Base-by-base conservation (phyloP, 1,140 invertebrate genomes). In the Venustaconcha ellipsiformis region DNA sequence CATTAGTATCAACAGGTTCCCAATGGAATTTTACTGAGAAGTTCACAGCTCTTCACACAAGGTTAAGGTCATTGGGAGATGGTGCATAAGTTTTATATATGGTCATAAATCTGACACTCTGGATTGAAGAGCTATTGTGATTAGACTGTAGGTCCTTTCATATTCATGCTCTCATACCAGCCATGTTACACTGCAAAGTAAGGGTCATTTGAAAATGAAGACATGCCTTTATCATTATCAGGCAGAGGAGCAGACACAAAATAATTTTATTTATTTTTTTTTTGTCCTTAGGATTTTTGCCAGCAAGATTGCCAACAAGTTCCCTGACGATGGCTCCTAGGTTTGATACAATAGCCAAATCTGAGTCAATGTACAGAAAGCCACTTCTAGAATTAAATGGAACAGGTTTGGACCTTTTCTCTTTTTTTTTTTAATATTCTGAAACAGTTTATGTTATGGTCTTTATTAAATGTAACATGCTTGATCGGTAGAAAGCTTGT, bases 271-370 rank as follows among this genome's bases (percentile, higher is more conserved):
- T 72, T 5, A 4, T 64, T 64, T 68, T 4, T 18, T 65, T 70
- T 65, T 77, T 15, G 76, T 75, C 77, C 84, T 64, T 82, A 93
- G 95, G 95, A 72, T 97, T 94, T 84, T 92, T 96, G 87, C 97
- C 97, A 0, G 89, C 91, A 48, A 92, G 94, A 72, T 91, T 99
- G 74, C 97, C 97, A 14, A 91, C 93, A 1, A 97, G 96, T 70
- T 97, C 96, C 88, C 91, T 99, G 69, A 96, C 96, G 11, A 97
- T 96, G 91, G 95, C 96, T 11, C 97, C 97, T 5, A 92, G 96
- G 73, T 94, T 95, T 82, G 89, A 90, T 71, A 86, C 83, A 20
- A 78, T 89, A 23, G 83, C 82, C 18, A 84, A 84, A 68, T 80
- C 80, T 5, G 85, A 85, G 37, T 67, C 77, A 6, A 55, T 83